A percentile compares a stretch with the other conserved stretches of the same genome.
phyloP scores from a whole-genome alignment of 2,888 invertebrate genomes.

The Dasysyrphus tricinctus region DNA sequence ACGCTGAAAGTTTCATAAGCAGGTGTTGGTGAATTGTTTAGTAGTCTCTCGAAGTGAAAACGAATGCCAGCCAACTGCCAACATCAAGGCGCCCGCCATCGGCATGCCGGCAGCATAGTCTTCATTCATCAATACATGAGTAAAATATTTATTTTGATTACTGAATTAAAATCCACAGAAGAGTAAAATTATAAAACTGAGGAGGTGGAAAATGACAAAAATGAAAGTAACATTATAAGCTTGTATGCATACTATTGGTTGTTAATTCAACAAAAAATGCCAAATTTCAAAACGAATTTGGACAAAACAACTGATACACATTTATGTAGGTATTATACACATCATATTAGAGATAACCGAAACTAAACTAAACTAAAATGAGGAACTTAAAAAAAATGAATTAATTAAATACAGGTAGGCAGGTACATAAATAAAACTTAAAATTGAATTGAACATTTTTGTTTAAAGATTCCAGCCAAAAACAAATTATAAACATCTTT shows the following conservation, averaged over 20 bases:
- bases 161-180: not conserved
- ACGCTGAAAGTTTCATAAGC: conserved; percentile 18
- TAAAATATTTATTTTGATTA: conserved; percentile 28
- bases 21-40: conserved; percentile 9
- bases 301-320: too few relatives aligned
- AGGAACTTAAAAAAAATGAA: too few relatives aligned
- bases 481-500: too few relatives aligned
- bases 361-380: too few relatives aligned
- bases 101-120: conserved; percentile 9
- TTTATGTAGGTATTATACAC: too few relatives aligned
- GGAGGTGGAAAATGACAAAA: not conserved
- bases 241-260: too few relatives aligned
- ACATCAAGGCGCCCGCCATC: conserved; percentile 19
- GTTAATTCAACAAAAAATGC: not conserved
- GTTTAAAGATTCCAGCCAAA: too few relatives aligned
- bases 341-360: too few relatives aligned
- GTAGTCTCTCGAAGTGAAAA: conserved; percentile 19
- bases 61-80: conserved; percentile 10
- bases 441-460: too few relatives aligned
- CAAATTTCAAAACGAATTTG: not conserved
- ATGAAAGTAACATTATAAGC: conserved; percentile 1
- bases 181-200: not conserved
- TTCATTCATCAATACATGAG: conserved; percentile 26
- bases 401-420: too few relatives aligned
- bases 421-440: too few relatives aligned